Base-by-base conservation (phyloP, 2,113 vertebrate genomes). In the Progne subis region DNA sequence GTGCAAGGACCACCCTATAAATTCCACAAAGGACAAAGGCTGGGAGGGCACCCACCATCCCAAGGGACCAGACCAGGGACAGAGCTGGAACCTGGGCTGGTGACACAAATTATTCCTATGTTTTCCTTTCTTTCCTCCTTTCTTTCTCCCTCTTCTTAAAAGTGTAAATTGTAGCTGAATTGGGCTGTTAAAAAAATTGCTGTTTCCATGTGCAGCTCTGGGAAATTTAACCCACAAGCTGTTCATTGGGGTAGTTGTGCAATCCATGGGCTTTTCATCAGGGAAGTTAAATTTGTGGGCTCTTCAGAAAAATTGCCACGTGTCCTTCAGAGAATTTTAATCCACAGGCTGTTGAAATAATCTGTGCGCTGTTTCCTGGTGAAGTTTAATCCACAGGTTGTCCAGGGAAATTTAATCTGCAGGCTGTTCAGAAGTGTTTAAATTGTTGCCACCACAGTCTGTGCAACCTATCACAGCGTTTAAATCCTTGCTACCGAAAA, bases 41-140 rank as follows among this genome's bases (percentile, higher is more conserved):
- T 46, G 46, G 8, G 32, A 3, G 13, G 6, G 13, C 39, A 56
- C 23, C 18, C 70, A 56, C 18, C 70, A 44, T 56, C 17, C 31
- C 0, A 0, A 56, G 24, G 70, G 17, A 56, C 5, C 4, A 5
- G 31, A 20, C 13, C 18, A 34, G 18, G 13, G 8, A 46, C 2
- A 2, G 25, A 37, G 72, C 32, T 75, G 55, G 55, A 47, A 29
- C 32, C 25, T 1, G 0, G 32, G 43, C 55, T 59, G 72, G 14
- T 24, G 43, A 37, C 43, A 47, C 25, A 47, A 47, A 11, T 59
- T 59, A 32, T 47, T 29, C 55, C 72, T 37, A 14, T 34, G 26
- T 13, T 75, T 34, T 18, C 32, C 25, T 57, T 74, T 18, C 24
- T 46, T 74, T 46, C 53, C 39, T 55, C 16, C 68, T 72, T 25